These are phyloP conservation scores for Chaenocephalus aceratus DNA, from an alignment of 2,113 vertebrate species.

Conservation along the genomic window DNA sequence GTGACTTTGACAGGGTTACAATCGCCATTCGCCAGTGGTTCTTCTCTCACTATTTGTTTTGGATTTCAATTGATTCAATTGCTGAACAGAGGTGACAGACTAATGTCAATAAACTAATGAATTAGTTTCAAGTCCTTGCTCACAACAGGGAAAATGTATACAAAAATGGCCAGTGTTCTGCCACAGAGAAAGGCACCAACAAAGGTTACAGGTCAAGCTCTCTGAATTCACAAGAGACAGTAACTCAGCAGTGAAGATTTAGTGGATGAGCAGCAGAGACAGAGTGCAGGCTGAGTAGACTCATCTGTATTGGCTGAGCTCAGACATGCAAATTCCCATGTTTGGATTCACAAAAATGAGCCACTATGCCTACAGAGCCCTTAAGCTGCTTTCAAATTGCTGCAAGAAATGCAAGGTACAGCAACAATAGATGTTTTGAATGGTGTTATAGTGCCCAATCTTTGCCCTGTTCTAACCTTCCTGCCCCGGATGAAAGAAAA, in stretches of 20 bases:
- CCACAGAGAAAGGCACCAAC: neutral
- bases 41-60: conserved; percentile 4
- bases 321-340: conserved; percentile 41
- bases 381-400: conserved; percentile 55
- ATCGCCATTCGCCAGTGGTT: neutral
- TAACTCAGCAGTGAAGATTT: conserved; percentile 1
- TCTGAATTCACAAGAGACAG: conserved; percentile 10
- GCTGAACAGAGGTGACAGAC: neutral
- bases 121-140: neutral
- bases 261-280: conserved; percentile 17
- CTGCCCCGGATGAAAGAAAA: conserved; percentile 13
- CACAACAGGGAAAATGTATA: neutral
- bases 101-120: neutral
- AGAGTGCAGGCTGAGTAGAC: conserved; percentile 31
- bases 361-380: conserved; percentile 20
- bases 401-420: conserved; percentile 33
- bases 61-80: conserved; percentile 3
- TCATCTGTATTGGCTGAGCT: conserved; percentile 17
- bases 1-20: conserved; percentile 48
- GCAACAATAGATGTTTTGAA: conserved; percentile 48
- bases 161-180: neutral
- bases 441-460: conserved; percentile 6
- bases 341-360: conserved; percentile 31
- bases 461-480: conserved; percentile 7
- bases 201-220: conserved; percentile 8